Base-by-base conservation (phyloP, 1,140 invertebrate genomes). In the Drosophila tropicalis region DNA sequence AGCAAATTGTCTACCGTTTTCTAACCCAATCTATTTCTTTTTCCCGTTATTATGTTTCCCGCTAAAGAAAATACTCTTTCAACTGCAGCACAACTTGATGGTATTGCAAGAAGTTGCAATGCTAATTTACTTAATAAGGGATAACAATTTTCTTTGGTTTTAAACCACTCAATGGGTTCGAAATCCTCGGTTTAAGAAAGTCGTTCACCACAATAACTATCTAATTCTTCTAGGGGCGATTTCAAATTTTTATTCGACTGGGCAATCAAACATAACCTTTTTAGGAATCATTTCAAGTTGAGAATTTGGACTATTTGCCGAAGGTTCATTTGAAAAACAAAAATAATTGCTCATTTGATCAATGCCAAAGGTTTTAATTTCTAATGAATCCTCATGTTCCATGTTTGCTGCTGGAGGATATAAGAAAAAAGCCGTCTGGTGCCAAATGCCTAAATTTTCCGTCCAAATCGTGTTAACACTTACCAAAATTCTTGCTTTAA, bases 361-460 rank as follows among this genome's bases (percentile, higher is more conserved):
- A 19, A 54, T 54, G 5, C 47, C 25, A 7, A 54, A 54, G 22
- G 10, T 19, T 54, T 54, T 54, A 22, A 54, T 54, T 54, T 54
- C 17, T 54, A 54, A 22, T 54, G 3, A 22, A 54, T 54, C 47
- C 17, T 54, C 47, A 54, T 54, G 47, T 56, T 25, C 5, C 57
- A 34, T 60, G 25, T 29, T 60, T 60, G 57, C 57, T 60, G 57
- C 29, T 29, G 19, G 19, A 22, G 19, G 19, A 22, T 22, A 1
- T 22, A 22, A 22, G 19, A 22, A 22, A 22, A 22, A 22, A 22
- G 19, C 57, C 9, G 29, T 3, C 25, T 60, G 36, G 36, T 36
- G 57, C 57, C 57, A 60, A 60, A 36, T 60, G 25, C 57, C 25
- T 36, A 60, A 60, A 60, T 60, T 34, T 60, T 34, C 57, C 3